A percentile compares a stretch with the other conserved stretches of the same genome.
Conservation (phyloP, 2,113 vertebrate species). For the Petrocephalus microphthalmus region DNA sequence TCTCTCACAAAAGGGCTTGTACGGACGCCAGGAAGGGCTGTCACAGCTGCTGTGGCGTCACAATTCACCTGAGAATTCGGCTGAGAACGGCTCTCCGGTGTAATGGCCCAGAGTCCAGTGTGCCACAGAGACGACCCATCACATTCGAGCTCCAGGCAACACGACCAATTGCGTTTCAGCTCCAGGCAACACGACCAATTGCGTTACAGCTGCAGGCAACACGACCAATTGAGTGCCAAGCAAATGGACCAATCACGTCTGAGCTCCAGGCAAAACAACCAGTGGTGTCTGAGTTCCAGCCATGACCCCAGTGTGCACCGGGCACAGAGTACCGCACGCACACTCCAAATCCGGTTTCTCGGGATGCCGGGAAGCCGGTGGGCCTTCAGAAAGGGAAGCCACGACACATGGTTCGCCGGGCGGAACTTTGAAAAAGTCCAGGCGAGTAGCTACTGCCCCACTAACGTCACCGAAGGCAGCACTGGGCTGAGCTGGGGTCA, state of each 20-base stretch:
- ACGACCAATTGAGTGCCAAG: background rate
- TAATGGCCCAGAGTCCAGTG: background rate
- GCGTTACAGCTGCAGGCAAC: background rate
- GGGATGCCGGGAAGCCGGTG: background rate
- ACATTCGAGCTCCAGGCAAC: background rate
- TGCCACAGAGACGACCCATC: background rate
- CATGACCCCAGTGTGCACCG: background rate
- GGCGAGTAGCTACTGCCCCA: background rate
- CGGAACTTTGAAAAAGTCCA: background rate
- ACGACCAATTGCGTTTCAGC: background rate
- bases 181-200: background rate
- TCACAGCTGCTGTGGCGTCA: constrained; percentile 27
- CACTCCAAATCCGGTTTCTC: background rate
- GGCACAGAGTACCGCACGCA: too few species aligned
- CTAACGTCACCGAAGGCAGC: background rate
- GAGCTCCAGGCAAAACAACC: background rate
- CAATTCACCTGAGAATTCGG: constrained; percentile 32
- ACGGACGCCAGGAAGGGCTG: constrained; percentile 26
- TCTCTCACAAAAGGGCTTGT: constrained; percentile 22
- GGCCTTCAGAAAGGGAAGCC: background rate
- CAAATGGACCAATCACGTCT: background rate
- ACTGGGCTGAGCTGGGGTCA: background rate
- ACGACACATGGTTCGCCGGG: background rate
- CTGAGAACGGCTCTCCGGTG: constrained; percentile 24
- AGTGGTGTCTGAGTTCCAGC: background rate